Evolutionary conservation across 1,140 invertebrate genomes (phyloP).

Genomic region (Cherax quadricarinatus): DNA sequence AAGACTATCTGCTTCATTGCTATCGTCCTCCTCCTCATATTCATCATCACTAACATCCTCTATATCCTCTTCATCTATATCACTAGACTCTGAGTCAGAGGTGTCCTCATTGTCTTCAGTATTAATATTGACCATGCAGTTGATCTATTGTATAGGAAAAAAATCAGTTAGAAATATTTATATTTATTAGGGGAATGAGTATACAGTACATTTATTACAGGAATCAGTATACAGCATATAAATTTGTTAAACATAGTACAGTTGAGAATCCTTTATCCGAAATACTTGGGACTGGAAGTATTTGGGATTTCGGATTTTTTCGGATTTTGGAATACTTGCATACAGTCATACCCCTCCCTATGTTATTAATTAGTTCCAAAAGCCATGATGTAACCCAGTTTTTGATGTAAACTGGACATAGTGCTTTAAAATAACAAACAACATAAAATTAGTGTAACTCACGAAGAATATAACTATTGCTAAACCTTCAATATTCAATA

Average conservation of each 20-base stretch:
- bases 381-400: too few species aligned
- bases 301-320: too few species aligned
- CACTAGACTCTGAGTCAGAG: conserved; percentile 32
- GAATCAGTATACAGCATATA: not conserved
- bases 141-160: conserved; percentile 17
- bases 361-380: too few species aligned
- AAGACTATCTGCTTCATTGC: conserved; percentile 58
- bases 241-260: not conserved
- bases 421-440: too few species aligned
- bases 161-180: not conserved
- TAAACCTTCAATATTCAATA: too few species aligned
- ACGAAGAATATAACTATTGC: too few species aligned
- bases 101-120: conserved; percentile 30
- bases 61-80: conserved; percentile 41
- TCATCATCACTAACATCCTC: conserved; percentile 40
- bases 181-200: not conserved
- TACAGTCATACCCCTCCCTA: too few species aligned
- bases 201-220: not conserved
- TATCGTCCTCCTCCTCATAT: conserved; percentile 69
- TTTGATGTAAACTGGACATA: too few species aligned
- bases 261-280: too few species aligned
- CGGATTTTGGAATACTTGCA: too few species aligned
- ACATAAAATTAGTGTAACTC: too few species aligned
- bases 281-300: too few species aligned
- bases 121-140: conserved; percentile 21